These are phyloP conservation scores for Pygoscelis adeliae DNA, from an alignment of 2,113 vertebrate species.

Conservation along the genomic window DNA sequence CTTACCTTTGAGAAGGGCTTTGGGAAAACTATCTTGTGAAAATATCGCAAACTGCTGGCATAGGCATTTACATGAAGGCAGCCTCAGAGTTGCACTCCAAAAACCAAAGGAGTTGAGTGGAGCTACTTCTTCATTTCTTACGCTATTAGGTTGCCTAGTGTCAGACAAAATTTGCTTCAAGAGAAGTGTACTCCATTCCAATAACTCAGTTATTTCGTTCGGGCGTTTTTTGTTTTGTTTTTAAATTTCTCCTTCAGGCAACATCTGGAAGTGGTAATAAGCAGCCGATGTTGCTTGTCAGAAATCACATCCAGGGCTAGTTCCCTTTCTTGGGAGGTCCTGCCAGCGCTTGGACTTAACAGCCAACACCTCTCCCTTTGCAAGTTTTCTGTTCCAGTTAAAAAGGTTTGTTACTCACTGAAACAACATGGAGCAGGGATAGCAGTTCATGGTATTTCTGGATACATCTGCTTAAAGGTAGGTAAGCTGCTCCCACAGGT, in stretches of 20 bases:
- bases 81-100: not conserved
- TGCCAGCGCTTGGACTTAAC: not conserved
- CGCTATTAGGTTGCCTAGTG: not conserved
- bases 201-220: not conserved
- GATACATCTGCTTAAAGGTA: not conserved
- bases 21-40: not conserved
- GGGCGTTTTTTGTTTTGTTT: not conserved
- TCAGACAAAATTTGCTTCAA: not conserved
- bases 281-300: not conserved
- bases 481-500: not conserved
- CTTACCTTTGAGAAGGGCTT: not conserved
- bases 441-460: not conserved
- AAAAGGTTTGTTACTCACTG: not conserved
- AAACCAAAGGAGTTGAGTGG: not conserved
- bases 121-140: not conserved
- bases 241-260: not conserved
- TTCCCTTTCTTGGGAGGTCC: not conserved
- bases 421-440: not conserved
- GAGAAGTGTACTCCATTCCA: not conserved
- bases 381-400: not conserved
- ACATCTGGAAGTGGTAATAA: not conserved
- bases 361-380: not conserved
- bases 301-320: not conserved
- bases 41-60: not conserved
- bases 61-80: not conserved